phyloP scores from a whole-genome alignment of 2,888 invertebrate species.

The Drosophila quinaria region DNA sequence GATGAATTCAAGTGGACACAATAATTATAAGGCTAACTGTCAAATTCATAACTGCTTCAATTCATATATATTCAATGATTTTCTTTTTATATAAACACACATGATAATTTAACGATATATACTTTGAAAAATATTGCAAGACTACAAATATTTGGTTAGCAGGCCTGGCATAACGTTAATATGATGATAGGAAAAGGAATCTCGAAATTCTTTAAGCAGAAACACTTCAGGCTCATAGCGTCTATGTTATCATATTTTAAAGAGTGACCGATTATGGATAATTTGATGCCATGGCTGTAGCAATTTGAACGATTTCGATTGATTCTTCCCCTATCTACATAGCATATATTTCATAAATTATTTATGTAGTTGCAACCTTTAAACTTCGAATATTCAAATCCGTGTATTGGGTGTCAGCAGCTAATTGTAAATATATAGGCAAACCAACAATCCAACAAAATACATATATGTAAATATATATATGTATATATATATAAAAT shows the following conservation, averaged over 20 bases:
- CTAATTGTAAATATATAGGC: background rate
- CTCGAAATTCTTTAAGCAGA: background rate
- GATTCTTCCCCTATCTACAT: background rate
- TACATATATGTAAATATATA: background rate
- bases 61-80: background rate
- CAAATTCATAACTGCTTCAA: background rate
- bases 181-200: background rate
- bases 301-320: background rate
- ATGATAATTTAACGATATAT: conserved; percentile 3
- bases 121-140: conserved; percentile 2
- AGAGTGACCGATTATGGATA: background rate
- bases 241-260: background rate
- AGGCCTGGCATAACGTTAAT: background rate
- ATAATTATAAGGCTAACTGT: background rate
- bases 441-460: background rate
- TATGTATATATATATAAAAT: conserved; percentile 10
- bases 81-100: conserved; percentile 3
- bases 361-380: background rate
- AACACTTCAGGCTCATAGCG: background rate
- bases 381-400: background rate
- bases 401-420: background rate
- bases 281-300: background rate
- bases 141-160: background rate
- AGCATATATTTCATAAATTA: background rate
- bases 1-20: conserved; percentile 2